Base-by-base conservation (phyloP, 2,797 vertebrate species). In the Rhinella marina region DNA sequence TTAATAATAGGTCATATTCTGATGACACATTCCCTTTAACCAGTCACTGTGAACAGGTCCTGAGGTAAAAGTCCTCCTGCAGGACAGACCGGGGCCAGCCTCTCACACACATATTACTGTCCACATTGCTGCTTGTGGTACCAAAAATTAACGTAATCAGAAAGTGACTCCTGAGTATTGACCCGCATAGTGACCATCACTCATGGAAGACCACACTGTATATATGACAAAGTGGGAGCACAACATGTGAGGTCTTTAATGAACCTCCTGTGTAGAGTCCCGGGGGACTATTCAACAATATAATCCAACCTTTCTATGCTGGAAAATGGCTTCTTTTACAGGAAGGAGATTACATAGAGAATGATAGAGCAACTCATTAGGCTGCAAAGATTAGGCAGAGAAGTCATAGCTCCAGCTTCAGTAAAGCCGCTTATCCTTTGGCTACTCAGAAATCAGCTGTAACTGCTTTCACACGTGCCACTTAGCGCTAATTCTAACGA, bases 351-450 rank as follows among this genome's bases (percentile, higher is more conserved):
- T 41, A 81, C 29, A 62, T 7, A 16, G 29, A 64, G 29, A 81
- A 81, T 48, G 59, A 81, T 19, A 41, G 59, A 62, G 79, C 57
- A n/a, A 81, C 59, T 48, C 79, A 62, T 81, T 81, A 81, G 79
- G 57, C 59, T 48, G 79, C 59, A 61, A 48, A 81, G 79, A 81
- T 81, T 81, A 81, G 79, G 79, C 79, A n/a, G 57, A 62, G 13
- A 81, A 66, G 80, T 81, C 80, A 66, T 48, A 81, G 61, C 80
- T 81, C 62, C 61, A 81, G 80, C 80, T 81, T 81, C 66, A 61
- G 59, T 64, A 81, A 81, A 81, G 80, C 80, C 14, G 80, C 80
- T 81, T 81, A 81, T 81, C 32, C 80, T 50, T 50, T 81, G 80
- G 59, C 80, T 50, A 81, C 59, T 32, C 50, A 81, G 61, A 48